phyloP scores from a whole-genome alignment of 2,888 invertebrate genomes.

The Chymomyza caudatula region DNA sequence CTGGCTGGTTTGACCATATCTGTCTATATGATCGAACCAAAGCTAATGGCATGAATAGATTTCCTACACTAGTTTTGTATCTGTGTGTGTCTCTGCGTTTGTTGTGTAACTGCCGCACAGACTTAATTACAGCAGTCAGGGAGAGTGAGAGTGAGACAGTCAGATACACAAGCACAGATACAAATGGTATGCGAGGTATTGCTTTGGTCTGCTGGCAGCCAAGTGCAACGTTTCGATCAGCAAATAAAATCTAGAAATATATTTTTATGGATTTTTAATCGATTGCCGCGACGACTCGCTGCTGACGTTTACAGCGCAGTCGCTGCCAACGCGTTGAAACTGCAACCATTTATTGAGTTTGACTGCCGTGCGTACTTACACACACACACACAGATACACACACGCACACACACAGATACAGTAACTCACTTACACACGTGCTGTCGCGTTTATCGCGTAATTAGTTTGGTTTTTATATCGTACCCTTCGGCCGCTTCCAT shows the following conservation, averaged over 20 bases:
- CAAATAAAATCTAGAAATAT: slow-evolving; percentile 73
- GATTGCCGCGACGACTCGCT: slow-evolving; percentile 47
- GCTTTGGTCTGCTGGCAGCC: neutral
- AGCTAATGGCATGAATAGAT: slow-evolving; percentile 72
- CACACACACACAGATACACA: neutral
- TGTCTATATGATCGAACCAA: slow-evolving; percentile 56
- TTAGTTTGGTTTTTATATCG: slow-evolving; percentile 52
- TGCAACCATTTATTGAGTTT: slow-evolving; percentile 46
- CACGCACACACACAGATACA: neutral
- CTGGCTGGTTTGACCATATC: slow-evolving; percentile 33
- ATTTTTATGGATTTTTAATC: slow-evolving; percentile 75
- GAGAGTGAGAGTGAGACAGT: neutral
- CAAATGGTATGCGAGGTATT: neutral
- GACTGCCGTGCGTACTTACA: slow-evolving; percentile 49
- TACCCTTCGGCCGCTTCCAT: neutral
- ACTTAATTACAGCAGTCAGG: slow-evolving; percentile 57
- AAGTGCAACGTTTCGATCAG: slow-evolving; percentile 48
- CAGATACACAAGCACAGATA: slow-evolving; percentile 21
- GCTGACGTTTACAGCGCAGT: too few species aligned
- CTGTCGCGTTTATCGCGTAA: slow-evolving; percentile 60
- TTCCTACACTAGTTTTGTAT: too few species aligned
- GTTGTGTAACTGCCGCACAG: slow-evolving; percentile 18
- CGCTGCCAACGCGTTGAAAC: slow-evolving; percentile 22
- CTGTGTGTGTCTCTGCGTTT: neutral
- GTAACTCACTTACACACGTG: slow-evolving; percentile 20